Percentiles rank a stretch among this genome's conserved stretches.
Conservation (phyloP, 2,113 vertebrate genomes). For the Hystrix brachyura region DNA sequence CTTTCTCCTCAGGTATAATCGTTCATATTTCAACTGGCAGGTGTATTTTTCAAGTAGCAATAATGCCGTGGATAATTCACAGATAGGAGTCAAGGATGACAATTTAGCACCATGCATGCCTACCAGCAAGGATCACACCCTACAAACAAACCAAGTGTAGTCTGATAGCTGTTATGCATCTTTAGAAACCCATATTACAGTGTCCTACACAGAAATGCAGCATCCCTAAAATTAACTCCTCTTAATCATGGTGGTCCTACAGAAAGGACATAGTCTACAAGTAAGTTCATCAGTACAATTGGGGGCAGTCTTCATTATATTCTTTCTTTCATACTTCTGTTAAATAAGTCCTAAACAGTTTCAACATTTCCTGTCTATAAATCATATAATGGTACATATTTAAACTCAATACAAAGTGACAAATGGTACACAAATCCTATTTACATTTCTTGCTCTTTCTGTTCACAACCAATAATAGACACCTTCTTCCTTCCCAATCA, state of each 20-base stretch:
- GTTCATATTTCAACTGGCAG: not conserved
- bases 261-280: not conserved
- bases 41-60: not conserved
- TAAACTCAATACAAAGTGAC: not conserved
- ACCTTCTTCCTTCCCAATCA: not conserved
- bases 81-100: not conserved
- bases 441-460: not conserved
- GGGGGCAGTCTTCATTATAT: not conserved
- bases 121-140: not conserved
- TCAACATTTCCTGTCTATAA: not conserved
- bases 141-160: not conserved
- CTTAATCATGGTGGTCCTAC: not conserved
- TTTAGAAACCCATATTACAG: not conserved
- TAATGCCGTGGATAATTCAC: not conserved
- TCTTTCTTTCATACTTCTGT: not conserved
- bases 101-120: not conserved
- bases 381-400: not conserved
- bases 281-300: not conserved
- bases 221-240: not conserved
- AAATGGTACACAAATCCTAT: not conserved
- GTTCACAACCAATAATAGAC: not conserved
- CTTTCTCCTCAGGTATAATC: not conserved
- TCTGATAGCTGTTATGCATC: not conserved
- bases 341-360: not conserved
- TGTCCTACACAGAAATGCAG: not conserved